Conservation (phyloP, 2,113 vertebrate genomes). For the Myodes glareolus region DNA sequence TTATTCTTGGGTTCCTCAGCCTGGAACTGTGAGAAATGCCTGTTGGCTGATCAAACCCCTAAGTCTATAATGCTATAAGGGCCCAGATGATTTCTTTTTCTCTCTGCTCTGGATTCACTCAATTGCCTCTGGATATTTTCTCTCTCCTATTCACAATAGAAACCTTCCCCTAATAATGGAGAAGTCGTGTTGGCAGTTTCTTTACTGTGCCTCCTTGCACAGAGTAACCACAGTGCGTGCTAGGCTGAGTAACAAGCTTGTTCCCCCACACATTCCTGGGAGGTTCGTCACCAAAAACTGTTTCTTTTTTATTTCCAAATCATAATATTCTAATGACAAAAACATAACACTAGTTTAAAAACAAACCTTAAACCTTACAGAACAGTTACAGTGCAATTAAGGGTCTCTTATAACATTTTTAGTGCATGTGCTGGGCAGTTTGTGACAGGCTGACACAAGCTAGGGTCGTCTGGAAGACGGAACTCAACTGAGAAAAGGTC, state of each 20-base stretch:
- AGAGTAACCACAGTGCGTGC: background rate
- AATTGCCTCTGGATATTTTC: background rate
- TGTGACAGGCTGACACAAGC: background rate
- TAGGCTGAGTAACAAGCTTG: background rate
- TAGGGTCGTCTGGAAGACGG: background rate
- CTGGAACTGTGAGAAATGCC: background rate
- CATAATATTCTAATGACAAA: conserved; percentile 8
- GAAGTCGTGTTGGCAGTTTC: background rate
- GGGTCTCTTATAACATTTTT: background rate
- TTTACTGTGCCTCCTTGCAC: background rate
- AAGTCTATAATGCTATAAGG: background rate
- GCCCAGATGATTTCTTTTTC: background rate
- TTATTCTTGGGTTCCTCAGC: background rate
- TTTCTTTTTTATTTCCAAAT: conserved; percentile 27
- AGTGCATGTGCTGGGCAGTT: background rate
- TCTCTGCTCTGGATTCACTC: background rate
- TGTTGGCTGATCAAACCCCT: background rate
- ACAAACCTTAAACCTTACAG: conserved; percentile 36
- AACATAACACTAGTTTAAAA: conserved; percentile 4
- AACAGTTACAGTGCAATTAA: background rate
- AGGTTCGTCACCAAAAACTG: background rate
- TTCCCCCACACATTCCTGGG: conserved; percentile 18
- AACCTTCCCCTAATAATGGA: background rate
- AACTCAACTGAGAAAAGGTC: background rate
- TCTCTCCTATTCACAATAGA: background rate